Evolutionary conservation across 2,888 invertebrate species (phyloP).

Genomic region (Luperina testacea): DNA sequence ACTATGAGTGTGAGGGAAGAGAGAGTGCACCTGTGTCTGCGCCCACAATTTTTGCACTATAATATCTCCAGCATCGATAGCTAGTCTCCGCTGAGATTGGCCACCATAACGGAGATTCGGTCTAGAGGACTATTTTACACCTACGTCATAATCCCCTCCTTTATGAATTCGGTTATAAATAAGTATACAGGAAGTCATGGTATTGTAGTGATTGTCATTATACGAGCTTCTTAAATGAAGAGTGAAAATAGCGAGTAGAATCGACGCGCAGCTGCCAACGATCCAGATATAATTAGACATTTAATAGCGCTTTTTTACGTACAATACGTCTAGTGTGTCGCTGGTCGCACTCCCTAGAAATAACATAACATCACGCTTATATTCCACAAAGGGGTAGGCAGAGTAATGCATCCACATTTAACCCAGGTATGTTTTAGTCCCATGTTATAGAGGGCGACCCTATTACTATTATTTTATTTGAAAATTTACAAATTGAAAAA

Average conservation of each 20-base stretch:
- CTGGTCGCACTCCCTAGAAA: constrained; percentile 31
- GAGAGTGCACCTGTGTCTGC: too few species aligned
- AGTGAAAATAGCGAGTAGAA: constrained; percentile 61
- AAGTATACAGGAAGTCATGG: constrained; percentile 28
- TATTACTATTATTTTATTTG: neutral
- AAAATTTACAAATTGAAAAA: neutral
- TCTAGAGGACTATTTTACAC: neutral
- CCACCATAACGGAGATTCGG: too few species aligned
- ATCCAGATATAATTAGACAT: constrained; percentile 70
- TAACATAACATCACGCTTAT: constrained; percentile 5
- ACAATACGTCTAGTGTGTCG: constrained; percentile 56
- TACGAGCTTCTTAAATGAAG: constrained; percentile 21
- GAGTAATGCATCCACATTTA: neutral
- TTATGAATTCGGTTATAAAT: constrained; percentile 1
- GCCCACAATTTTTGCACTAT: too few species aligned
- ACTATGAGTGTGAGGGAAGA: too few species aligned
- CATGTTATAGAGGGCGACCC: neutral
- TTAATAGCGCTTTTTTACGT: constrained; percentile 71
- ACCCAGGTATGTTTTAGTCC: neutral
- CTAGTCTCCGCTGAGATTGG: too few species aligned
- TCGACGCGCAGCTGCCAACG: constrained; percentile 70
- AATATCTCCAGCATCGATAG: too few species aligned
- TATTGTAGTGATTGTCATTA: constrained; percentile 34
- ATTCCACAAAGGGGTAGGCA: accelerated
- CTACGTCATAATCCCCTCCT: neutral